Evolutionary conservation across 2,113 vertebrate genomes (phyloP).

Genomic region (Ailurus styani): DNA sequence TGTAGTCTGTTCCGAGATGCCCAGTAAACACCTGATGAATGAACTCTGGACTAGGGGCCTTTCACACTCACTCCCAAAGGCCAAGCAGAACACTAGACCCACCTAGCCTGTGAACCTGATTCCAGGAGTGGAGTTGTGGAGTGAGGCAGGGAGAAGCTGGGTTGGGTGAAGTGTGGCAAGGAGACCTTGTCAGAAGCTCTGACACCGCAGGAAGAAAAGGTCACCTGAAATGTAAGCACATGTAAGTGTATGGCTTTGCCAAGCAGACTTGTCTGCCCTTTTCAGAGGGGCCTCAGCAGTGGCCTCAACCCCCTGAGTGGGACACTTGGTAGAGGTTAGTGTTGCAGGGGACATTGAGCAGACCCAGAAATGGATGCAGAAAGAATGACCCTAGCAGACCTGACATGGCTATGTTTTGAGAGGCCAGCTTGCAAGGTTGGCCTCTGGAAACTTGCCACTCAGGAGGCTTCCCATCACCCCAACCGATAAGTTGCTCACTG

Average conservation of each 20-base stretch:
- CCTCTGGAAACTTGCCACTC: neutral
- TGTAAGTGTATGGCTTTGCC: neutral
- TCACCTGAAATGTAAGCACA: neutral
- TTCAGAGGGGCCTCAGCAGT: neutral
- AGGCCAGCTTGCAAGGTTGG: neutral
- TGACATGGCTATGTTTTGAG: neutral
- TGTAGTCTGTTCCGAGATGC: neutral
- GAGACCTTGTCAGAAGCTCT: neutral
- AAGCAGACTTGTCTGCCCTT: neutral
- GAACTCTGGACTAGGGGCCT: neutral
- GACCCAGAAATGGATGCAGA: neutral
- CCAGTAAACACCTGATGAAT: neutral
- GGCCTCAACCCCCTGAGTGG: neutral
- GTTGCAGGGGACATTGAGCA: neutral
- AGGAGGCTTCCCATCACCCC: neutral
- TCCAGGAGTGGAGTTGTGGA: no score
- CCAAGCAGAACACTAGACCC: neutral
- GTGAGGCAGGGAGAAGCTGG: neutral
- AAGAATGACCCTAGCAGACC: neutral
- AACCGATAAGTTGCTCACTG: neutral
- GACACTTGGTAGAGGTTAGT: fast-evolving
- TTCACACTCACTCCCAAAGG: neutral
- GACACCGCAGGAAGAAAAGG: neutral
- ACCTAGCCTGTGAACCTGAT: neutral
- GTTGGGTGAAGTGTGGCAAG: neutral